Evolutionary conservation across 2,888 invertebrate species (phyloP).

Genomic region (Micoletzkya japonica): DNA sequence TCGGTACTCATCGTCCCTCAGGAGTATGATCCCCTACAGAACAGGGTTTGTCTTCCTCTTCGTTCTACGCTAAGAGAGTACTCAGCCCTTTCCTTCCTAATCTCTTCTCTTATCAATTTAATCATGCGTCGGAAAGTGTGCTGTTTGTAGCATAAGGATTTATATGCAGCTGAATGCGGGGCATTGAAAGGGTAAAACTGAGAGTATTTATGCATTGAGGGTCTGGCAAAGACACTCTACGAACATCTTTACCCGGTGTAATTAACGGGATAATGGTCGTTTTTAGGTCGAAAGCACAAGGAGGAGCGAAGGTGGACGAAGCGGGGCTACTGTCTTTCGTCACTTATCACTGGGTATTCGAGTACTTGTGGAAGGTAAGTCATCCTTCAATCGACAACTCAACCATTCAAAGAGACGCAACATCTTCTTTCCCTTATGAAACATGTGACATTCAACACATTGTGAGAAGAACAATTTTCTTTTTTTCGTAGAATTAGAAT

Average conservation of each 20-base stretch:
- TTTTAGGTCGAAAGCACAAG: slow-evolving; percentile 31
- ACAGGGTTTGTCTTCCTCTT: slow-evolving; percentile 11
- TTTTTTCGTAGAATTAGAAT: not conserved
- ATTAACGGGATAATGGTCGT: too few relatives aligned
- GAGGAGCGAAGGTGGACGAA: slow-evolving; percentile 58
- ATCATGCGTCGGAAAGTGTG: too few relatives aligned
- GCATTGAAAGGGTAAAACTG: too few relatives aligned
- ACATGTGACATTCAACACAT: too few relatives aligned
- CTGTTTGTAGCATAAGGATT: too few relatives aligned
- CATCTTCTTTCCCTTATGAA: not conserved
- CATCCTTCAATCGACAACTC: not conserved
- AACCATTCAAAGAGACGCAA: not conserved
- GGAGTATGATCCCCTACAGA: slow-evolving; percentile 33
- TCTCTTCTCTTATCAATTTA: too few relatives aligned
- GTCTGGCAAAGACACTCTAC: too few relatives aligned
- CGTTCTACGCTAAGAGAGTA: not conserved
- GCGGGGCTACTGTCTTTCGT: slow-evolving; percentile 65
- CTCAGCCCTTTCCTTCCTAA: too few relatives aligned
- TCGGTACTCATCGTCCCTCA: slow-evolving; percentile 33
- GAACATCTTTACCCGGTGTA: too few relatives aligned
- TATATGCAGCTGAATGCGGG: too few relatives aligned
- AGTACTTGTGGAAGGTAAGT: slow-evolving; percentile 56
- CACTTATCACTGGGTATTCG: slow-evolving; percentile 66
- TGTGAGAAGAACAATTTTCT: too few relatives aligned
- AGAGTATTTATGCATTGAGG: too few relatives aligned